Conservation (phyloP, 1,140 invertebrate species). For the Drosophila seguyi region DNA sequence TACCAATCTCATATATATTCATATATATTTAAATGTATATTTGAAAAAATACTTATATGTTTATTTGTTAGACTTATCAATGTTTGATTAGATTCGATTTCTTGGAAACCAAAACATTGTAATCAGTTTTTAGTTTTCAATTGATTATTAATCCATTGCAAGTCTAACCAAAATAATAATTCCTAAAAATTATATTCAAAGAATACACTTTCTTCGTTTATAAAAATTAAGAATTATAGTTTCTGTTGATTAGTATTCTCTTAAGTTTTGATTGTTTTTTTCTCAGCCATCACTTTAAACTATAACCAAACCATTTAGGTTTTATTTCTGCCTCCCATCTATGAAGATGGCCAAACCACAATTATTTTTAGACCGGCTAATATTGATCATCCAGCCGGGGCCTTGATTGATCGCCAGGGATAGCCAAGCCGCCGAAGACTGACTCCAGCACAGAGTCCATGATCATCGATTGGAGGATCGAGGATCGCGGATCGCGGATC, state of each 20-base stretch:
- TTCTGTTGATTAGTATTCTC: neutral
- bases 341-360: slow-evolving; percentile 27
- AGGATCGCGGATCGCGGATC: slow-evolving; percentile 7
- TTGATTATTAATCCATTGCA: neutral
- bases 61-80: neutral
- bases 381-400: slow-evolving; percentile 54
- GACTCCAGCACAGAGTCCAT: slow-evolving; percentile 30
- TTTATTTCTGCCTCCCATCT: neutral
- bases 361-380: slow-evolving; percentile 73
- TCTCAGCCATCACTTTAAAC: neutral
- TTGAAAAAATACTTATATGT: neutral
- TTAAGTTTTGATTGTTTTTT: neutral
- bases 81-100: slow-evolving; percentile 20
- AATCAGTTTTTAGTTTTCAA: neutral
- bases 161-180: neutral
- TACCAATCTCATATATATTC: neutral
- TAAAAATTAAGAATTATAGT: neutral
- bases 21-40: neutral
- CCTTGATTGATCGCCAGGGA: slow-evolving; percentile 75
- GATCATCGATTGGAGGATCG: slow-evolving; percentile 55
- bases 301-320: slow-evolving; percentile 5
- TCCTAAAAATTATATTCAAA: neutral
- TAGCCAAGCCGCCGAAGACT: slow-evolving; percentile 10
- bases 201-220: neutral
- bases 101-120: neutral